Evolutionary conservation across 92 coral and sea anemone species (phyloP), one percentile per base, ranked within the genome.

Genomic region (Diadumene lineata): DNA sequence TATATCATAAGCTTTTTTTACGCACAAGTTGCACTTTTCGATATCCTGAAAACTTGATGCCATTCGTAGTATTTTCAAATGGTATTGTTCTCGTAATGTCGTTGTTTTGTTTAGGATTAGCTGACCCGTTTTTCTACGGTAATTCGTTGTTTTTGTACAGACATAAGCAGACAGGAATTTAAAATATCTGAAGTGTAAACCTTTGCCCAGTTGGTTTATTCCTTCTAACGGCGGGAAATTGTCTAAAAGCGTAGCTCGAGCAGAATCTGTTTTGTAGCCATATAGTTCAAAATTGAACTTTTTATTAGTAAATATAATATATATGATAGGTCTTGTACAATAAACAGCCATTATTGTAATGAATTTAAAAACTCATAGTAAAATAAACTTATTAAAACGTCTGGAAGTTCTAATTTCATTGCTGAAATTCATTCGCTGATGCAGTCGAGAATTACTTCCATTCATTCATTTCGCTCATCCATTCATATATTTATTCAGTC

Each of bases 371-470:
- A 43, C 38, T 62, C 31, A 28, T 4, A 62, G 27, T 10, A 15
- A 22, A 62, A 66, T 56, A 11, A 56, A 72, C 31, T 32, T 32
- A 32, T 72, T 21, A 1, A 62, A 62, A 62, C 68, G 43, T 28
- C 7, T 62, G 11, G 38, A 28, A 28, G 68, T 62, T 28, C n/a
- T 13, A 22, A 58, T 58, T 23, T 62, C 68, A 28, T 62, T 62
- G 38, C 21, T 28, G 38, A 17, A 58, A 23, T 51, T 66, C 56
- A 56, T 33, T 72, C 67, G 34, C 55, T 72, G 56, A 56, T 34
- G 48, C 77, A 56, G 29, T 72, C 77, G 53, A 62, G 31, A 28
- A 27, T 3, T 58, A n/a, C n/a, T 60, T 25, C 28, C 31, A 60
- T 60, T 60, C 65, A 60, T 25, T 60, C 30, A 25, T 60, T n/a